phyloP scores from a whole-genome alignment of 2,888 invertebrate species.

The Microdon myrmicae region DNA sequence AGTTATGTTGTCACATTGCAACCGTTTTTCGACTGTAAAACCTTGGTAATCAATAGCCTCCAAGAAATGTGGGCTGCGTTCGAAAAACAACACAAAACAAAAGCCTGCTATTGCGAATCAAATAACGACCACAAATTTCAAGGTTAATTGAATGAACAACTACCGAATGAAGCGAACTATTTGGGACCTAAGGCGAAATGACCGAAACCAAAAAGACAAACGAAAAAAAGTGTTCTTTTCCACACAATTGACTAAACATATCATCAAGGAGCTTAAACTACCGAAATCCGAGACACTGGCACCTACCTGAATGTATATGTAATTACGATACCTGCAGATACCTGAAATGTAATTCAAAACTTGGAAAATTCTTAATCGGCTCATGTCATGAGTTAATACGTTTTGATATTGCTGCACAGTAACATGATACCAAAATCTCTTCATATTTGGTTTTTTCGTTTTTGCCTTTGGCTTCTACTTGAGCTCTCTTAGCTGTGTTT shows the following conservation, averaged over 20 bases:
- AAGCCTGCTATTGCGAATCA: no score
- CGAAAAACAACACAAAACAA: no score
- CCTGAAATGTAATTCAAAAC: slow-evolving; percentile 59
- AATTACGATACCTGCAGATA: slow-evolving; percentile 57
- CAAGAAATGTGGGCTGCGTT: no score
- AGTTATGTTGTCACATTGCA: slow-evolving; percentile 31
- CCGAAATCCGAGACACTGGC: slow-evolving; percentile 63
- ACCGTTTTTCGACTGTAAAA: slow-evolving; percentile 33
- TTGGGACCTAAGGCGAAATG: no score
- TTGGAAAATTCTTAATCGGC: slow-evolving; percentile 65
- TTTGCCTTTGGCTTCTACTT: no score
- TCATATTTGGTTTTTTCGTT: slow-evolving; percentile 12
- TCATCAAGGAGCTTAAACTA: slow-evolving; percentile 57
- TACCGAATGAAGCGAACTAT: slow-evolving; percentile 25
- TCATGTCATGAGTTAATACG: slow-evolving; percentile 62
- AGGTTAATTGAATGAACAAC: slow-evolving; percentile 46
- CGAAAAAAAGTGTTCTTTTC: no score
- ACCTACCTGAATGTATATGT: slow-evolving; percentile 65
- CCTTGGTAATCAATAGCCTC: slow-evolving; percentile 36
- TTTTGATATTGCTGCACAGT: slow-evolving; percentile 45
- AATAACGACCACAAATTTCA: slow-evolving; percentile 13
- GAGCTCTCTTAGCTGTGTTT: no score
- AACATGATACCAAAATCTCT: slow-evolving; percentile 44
- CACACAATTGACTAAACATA: slow-evolving; percentile 65
- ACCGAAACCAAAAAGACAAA: no score